phyloP scores from a whole-genome alignment of 2,888 invertebrate genomes.

The Nephrotoma flavescens region DNA sequence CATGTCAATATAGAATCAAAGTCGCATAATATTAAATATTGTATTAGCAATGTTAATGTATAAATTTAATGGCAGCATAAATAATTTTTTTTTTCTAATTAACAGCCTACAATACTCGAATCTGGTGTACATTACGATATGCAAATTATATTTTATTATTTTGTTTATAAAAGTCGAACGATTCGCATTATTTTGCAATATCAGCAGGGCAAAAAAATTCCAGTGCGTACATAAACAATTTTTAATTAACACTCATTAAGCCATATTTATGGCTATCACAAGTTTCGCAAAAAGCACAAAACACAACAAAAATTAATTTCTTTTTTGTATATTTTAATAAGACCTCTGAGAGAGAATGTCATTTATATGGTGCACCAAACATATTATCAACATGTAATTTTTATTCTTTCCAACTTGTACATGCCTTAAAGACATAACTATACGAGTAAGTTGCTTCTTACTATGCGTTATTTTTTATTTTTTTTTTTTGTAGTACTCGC shows the following conservation, averaged over 20 bases:
- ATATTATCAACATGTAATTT: neutral
- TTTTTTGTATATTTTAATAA: neutral
- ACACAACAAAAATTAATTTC: neutral
- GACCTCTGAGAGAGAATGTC: neutral
- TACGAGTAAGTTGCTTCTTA: neutral
- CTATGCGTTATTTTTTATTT: neutral
- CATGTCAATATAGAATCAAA: too few species aligned
- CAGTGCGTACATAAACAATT: neutral
- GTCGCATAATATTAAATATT: too few species aligned
- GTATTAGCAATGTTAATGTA: too few species aligned
- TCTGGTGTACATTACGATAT: too few species aligned
- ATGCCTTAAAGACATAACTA: neutral
- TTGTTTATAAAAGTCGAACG: too few species aligned
- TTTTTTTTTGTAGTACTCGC: neutral
- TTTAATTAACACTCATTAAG: neutral
- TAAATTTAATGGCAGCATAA: too few species aligned
- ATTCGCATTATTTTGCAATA: too few species aligned
- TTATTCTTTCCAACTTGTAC: neutral
- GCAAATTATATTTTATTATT: too few species aligned
- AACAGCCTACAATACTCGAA: too few species aligned
- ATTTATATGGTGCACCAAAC: neutral
- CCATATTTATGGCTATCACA: neutral
- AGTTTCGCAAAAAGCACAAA: neutral
- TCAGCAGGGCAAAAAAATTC: too few species aligned
- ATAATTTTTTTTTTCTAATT: too few species aligned